These are phyloP conservation scores for Dastarcus helophoroides DNA, from an alignment of 2,888 invertebrate genomes.

Conservation along the genomic window DNA sequence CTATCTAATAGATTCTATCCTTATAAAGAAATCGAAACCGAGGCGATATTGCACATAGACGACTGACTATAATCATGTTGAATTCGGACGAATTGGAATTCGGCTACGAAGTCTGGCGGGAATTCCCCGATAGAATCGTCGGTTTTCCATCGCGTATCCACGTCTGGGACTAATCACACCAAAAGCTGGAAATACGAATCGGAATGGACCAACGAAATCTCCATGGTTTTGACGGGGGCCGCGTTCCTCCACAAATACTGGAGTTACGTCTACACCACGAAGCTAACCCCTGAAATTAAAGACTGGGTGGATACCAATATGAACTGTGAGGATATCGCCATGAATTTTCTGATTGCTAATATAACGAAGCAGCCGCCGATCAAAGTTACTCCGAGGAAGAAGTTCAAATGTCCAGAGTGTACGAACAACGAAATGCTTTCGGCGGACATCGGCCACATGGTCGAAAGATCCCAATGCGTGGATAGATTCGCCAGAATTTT, in stretches of 20 bases:
- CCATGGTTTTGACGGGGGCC: slow-evolving; percentile 93
- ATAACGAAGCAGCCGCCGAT: slow-evolving; percentile 89
- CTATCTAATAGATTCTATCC: slow-evolving; percentile 94
- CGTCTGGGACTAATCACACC: slow-evolving; percentile 82
- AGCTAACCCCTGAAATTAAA: slow-evolving; percentile 74
- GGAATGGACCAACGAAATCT: slow-evolving; percentile 94
- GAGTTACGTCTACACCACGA: slow-evolving; percentile 86
- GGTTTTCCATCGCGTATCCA: slow-evolving; percentile 90
- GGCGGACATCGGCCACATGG: slow-evolving; percentile 86
- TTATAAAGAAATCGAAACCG: slow-evolving; percentile 92
- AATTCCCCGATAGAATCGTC: slow-evolving; percentile 91
- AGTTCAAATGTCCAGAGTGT: slow-evolving; percentile 94
- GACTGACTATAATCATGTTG: slow-evolving; percentile 93
- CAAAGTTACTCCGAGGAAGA: slow-evolving; percentile 88
- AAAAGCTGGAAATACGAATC: slow-evolving; percentile 87
- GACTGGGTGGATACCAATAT: slow-evolving; percentile 90
- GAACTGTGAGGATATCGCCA: slow-evolving; percentile 97
- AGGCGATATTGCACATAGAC: slow-evolving; percentile 88
- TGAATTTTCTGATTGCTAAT: slow-evolving; percentile 94
- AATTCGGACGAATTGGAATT: slow-evolving; percentile 94
- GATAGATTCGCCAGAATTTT: slow-evolving; percentile 63
- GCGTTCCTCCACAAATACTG: slow-evolving; percentile 96
- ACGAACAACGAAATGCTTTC: slow-evolving; percentile 89
- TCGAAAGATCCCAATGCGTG: slow-evolving; percentile 83
- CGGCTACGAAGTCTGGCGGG: slow-evolving; percentile 89